Evolutionary conservation across 1,140 invertebrate species (phyloP).

Genomic region (Oncopodura yosiiana): DNA sequence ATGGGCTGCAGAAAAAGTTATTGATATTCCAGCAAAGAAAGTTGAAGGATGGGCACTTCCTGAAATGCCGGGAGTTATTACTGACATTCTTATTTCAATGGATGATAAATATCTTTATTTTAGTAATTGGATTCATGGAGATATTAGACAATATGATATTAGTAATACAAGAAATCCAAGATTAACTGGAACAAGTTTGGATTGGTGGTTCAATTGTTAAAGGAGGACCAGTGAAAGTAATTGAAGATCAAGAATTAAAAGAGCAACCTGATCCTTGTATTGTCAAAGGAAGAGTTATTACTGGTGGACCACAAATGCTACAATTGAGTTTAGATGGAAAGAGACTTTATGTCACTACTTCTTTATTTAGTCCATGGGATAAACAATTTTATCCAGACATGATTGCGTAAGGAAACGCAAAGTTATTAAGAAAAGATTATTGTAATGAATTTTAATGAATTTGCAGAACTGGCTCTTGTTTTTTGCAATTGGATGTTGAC

Average conservation of each 20-base stretch:
- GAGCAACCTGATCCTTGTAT: slow-evolving; percentile 56
- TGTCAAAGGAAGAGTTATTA: slow-evolving; percentile 66
- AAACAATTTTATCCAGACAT: slow-evolving; percentile 84
- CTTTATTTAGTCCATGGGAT: slow-evolving; percentile 87
- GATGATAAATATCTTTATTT: slow-evolving; percentile 90
- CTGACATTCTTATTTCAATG: slow-evolving; percentile 86
- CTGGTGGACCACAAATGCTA: slow-evolving; percentile 89
- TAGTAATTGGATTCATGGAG: slow-evolving; percentile 86
- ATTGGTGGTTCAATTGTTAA: slow-evolving; percentile 72
- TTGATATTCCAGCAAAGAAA: slow-evolving; percentile 60
- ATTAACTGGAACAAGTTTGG: slow-evolving; percentile 70
- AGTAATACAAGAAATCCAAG: slow-evolving; percentile 67
- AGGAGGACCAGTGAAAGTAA: slow-evolving; percentile 60
- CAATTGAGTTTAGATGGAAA: slow-evolving; percentile 91
- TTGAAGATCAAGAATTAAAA: slow-evolving; percentile 64
- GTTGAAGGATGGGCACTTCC: slow-evolving; percentile 58
- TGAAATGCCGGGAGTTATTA: slow-evolving; percentile 68
- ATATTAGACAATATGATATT: slow-evolving; percentile 91
- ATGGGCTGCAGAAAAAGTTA: slow-evolving; percentile 68
- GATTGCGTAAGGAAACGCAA: slow-evolving; percentile 51
- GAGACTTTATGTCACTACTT: slow-evolving; percentile 83
- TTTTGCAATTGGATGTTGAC: slow-evolving; percentile 78
- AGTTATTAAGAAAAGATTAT: neutral
- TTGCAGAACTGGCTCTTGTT: slow-evolving; percentile 62
- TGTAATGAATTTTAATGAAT: neutral